Base-by-base conservation (phyloP, 1,140 invertebrate genomes). In the Drosophila nikananu region DNA sequence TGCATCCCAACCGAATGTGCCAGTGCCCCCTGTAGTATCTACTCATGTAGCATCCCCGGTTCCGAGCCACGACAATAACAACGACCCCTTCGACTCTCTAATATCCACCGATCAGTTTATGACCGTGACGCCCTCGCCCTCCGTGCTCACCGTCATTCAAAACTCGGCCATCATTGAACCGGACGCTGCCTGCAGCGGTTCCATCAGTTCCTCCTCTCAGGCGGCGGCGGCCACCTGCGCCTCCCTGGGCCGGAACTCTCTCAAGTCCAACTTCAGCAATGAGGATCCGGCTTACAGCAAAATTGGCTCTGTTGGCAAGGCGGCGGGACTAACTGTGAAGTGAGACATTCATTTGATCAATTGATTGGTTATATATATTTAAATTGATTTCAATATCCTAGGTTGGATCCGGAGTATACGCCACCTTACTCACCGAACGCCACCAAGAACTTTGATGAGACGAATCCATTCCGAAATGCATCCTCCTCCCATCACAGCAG, bases 281-380 rank as follows among this genome's bases (percentile, higher is more conserved):
- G 92, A 93, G 61, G 92, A 93, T 62, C 86, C 89, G 23, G 86
- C 81, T 0, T 92, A 92, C 44, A 92, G 86, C 57, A 93, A 93
- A 60, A 91, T 93, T 23, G 92, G 90, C 2, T 93, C 92, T 23
- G 86, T 91, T 55, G 92, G 91, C 73, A 93, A 93, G 62, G 92
- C 89, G 8, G 72, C 86, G 21, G 92, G 89, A 15, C 65, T 93
- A n/a, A 89, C 83, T 51, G 92, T 93, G 25, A 93, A 93, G 92
- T 93, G 80, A 70, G 91, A 15, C 8, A 13, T 21, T 32, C 42
- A 2, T 9, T 27, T 2, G 5, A 6, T 44, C 21, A n/a, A n/a
- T 5, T 9, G 5, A 5, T 23, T 23, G 2, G 12, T 32, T 7
- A 5, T 1, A 2, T 35, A 8, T 8, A 15, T 8, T n/a, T 5